Conservation (phyloP, 2,113 vertebrate genomes). For the Saguinus imperator region DNA sequence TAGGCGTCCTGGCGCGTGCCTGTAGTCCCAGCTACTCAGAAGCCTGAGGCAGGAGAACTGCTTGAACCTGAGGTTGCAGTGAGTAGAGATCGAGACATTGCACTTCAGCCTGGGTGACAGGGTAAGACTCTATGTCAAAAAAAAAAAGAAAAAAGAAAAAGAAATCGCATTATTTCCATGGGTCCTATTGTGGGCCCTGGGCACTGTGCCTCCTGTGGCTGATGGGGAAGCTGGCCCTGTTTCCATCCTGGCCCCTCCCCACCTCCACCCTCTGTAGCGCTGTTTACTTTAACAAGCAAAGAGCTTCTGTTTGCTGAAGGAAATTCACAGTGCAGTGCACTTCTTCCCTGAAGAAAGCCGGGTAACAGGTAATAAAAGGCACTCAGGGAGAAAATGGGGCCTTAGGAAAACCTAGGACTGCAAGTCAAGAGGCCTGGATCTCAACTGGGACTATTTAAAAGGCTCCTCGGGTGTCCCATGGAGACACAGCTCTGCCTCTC, state of each 20-base stretch:
- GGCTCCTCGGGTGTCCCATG: neutral
- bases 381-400: neutral
- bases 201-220: too few relatives aligned
- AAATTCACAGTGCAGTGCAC: neutral
- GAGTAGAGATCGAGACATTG: too few relatives aligned
- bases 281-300: neutral
- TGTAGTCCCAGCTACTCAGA: too few relatives aligned
- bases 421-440: neutral
- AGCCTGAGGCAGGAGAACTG: too few relatives aligned
- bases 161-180: neutral
- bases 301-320: neutral
- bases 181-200: neutral
- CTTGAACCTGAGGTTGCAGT: too few relatives aligned
- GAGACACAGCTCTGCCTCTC: neutral
- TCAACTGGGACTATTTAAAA: neutral
- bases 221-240: neutral
- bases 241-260: too few relatives aligned
- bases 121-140: too few relatives aligned
- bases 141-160: neutral
- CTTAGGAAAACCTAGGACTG: neutral
- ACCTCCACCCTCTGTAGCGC: accelerated
- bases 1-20: too few relatives aligned
- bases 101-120: too few relatives aligned
- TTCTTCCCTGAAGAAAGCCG: neutral
- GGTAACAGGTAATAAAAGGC: neutral